These are phyloP conservation scores for Caerostris darwini DNA, from an alignment of 1,140 invertebrate species.

Conservation along the genomic window DNA sequence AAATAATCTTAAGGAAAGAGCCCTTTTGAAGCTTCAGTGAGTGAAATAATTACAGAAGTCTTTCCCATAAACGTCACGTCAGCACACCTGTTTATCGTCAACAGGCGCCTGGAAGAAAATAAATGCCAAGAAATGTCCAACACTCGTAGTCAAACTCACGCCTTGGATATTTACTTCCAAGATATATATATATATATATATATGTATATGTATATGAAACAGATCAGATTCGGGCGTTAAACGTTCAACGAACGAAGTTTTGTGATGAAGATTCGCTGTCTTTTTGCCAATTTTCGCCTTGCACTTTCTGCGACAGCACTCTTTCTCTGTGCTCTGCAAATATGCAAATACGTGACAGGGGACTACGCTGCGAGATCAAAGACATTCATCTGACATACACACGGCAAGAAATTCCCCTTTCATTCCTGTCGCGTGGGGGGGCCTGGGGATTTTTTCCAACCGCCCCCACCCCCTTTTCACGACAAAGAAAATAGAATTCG, in stretches of 20 bases:
- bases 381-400: constrained; percentile 28
- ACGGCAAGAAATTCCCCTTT: neutral
- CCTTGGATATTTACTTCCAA: too few relatives aligned
- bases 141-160: too few relatives aligned
- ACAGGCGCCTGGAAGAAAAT: too few relatives aligned
- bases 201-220: neutral
- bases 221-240: neutral
- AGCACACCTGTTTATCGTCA: too few relatives aligned
- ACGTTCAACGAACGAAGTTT: neutral
- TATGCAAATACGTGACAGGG: constrained; percentile 44
- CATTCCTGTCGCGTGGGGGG: neutral
- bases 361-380: constrained; percentile 16
- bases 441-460: neutral
- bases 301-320: neutral
- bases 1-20: too few relatives aligned
- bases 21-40: too few relatives aligned
- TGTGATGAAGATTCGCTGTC: constrained; percentile 4
- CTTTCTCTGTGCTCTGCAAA: neutral
- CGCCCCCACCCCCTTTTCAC: neutral
- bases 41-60: too few relatives aligned
- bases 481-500: constrained; percentile 29
- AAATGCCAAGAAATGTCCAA: too few relatives aligned
- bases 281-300: neutral
- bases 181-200: too few relatives aligned
- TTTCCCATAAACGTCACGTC: too few relatives aligned